These are phyloP conservation scores for Geotrupes spiniger DNA, from an alignment of 2,888 invertebrate species.

Conservation along the genomic window DNA sequence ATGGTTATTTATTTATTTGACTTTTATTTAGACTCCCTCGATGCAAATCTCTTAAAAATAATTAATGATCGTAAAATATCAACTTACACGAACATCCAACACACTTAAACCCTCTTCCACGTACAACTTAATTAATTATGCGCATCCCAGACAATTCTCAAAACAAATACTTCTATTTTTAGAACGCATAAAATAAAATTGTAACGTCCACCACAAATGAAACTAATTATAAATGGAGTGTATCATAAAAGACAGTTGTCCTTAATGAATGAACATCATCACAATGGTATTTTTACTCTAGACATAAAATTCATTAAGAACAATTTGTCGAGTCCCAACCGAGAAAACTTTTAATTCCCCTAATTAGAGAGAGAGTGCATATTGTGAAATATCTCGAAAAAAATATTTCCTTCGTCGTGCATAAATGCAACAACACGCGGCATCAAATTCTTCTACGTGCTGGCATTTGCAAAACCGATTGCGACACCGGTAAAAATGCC, in stretches of 20 bases:
- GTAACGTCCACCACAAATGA: background rate
- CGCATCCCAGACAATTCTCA: too few species aligned
- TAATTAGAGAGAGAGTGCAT: background rate
- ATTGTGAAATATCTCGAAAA: background rate
- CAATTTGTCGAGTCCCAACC: background rate
- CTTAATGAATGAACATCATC: conserved; percentile 8
- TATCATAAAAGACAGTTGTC: conserved; percentile 4
- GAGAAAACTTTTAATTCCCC: background rate
- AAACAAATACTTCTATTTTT: background rate
- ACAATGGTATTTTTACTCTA: conserved; percentile 1
- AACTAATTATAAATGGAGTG: conserved; percentile 1
- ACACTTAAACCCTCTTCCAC: too few species aligned
- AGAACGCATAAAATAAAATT: background rate
- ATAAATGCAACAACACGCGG: background rate
- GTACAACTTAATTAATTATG: too few species aligned
- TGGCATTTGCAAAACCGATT: too few species aligned
- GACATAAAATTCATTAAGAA: conserved; percentile 2
- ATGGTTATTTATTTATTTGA: too few species aligned
- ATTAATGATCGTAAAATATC: too few species aligned
- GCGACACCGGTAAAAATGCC: too few species aligned
- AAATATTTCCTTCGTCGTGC: background rate
- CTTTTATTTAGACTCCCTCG: too few species aligned
- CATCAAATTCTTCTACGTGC: too few species aligned
- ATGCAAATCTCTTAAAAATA: too few species aligned
- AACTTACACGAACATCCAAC: too few species aligned